These are phyloP conservation scores for Megalonaias nervosa DNA, from an alignment of 1,140 invertebrate genomes.

Conservation along the genomic window DNA sequence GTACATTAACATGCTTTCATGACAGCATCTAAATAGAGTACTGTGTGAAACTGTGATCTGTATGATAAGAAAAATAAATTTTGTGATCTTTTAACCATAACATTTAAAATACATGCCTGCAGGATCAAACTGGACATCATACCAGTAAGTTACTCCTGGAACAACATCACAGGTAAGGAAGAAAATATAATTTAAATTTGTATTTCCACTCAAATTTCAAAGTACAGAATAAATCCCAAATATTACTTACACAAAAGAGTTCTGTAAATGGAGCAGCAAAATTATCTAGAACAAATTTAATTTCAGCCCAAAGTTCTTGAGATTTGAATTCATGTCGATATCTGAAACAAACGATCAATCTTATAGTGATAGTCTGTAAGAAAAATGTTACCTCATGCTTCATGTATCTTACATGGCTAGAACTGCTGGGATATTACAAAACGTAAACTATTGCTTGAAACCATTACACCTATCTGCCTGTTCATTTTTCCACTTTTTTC, in stretches of 20 bases:
- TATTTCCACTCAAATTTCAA: too few species aligned
- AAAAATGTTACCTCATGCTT: too few species aligned
- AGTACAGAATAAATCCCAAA: background rate
- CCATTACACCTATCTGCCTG: too few species aligned
- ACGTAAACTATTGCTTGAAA: too few species aligned
- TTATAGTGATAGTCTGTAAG: background rate
- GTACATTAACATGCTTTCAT: too few species aligned
- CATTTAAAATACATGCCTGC: background rate
- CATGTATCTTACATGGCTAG: too few species aligned
- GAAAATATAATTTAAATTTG: too few species aligned
- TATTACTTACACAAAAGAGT: slow-evolving; percentile 80
- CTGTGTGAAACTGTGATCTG: too few species aligned
- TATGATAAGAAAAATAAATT: too few species aligned
- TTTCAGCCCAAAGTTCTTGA: slow-evolving; percentile 94
- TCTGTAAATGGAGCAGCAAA: slow-evolving; percentile 96
- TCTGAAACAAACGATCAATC: slow-evolving; percentile 49
- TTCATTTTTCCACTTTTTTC: too few species aligned
- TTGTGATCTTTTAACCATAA: slow-evolving; percentile 40
- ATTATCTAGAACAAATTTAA: slow-evolving; percentile 95
- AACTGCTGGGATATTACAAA: too few species aligned
- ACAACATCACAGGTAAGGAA: background rate
- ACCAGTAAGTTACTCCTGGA: background rate
- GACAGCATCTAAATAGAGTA: too few species aligned
- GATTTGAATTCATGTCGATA: slow-evolving; percentile 98
- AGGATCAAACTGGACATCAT: background rate